Base-by-base conservation (phyloP, 2,797 vertebrate genomes). In the Petrocephalus sullivani region DNA sequence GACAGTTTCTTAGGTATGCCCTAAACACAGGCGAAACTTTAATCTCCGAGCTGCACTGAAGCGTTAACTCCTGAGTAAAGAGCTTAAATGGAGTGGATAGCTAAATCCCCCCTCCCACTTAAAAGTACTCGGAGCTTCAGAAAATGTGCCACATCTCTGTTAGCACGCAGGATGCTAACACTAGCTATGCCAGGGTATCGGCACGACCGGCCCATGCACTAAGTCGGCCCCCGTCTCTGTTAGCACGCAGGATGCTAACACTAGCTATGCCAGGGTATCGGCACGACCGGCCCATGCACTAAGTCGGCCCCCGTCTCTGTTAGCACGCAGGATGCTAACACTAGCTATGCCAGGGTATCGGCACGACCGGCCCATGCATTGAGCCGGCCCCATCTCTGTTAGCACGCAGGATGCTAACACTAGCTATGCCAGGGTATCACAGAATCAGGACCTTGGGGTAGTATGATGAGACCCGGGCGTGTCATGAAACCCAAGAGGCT, bases 401-500 rank as follows among this genome's bases (percentile, higher is more conserved):
- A 61, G 41, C 86, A 7, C n/a, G 3, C 58, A 54, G 14, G 71
- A 78, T 46, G 37, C 64, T 78, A 78, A 46, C 19, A 9, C 71
- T 19, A 41, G 33, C 46, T 57, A 83, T 83, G 51, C 37, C 54
- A 60, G 28, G 71, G 28, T 16, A 7, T 37, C 57, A 16, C 86
- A 89, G 83, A 82, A 21, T 60, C 88, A n/a, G 12, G 56, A 83
- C 88, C 90, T 89, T 86, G 88, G 23, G 41, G n/a, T 83, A 60
- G 64, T 91, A 87, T 89, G 88, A 91, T 86, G 87, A 87, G 89
- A 89, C 78, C 88, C 0, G 82, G 89, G 89, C 89, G 90, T 91
- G 91, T 93, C 89, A 92, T 91, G 91, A 93, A 91, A 92, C 87
- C 88, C 23, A 85, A 92, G 92, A 91, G 84, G 90, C 85, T 90